Base-by-base conservation (phyloP, 2,888 invertebrate species). In the Cybosia mesomella region DNA sequence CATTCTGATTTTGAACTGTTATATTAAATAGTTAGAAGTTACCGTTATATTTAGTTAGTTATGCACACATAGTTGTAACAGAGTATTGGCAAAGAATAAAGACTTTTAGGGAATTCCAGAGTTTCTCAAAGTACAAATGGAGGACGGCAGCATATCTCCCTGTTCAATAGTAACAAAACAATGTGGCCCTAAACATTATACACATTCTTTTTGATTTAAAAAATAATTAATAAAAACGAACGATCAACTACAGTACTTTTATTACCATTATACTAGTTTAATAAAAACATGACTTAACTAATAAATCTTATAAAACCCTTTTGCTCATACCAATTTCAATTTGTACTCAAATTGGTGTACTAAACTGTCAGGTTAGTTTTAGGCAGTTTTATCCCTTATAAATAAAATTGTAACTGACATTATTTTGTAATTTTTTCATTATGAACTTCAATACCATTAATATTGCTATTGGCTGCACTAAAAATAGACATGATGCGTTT, bases 261-360 rank as follows among this genome's bases (percentile, higher is more conserved):
- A 77, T 76, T 74, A 81, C 67, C 58, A 71, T 70, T 75, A 77
- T 58, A 79, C 76, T 81, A 81, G 59, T 70, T 72, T 72, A 77
- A 61, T 79, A 71, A 77, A 77, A 70, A 28, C 76, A 70, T 72
- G 67, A 68, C 74, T 71, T 75, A 80, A 73, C 75, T 80, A 77
- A 80, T 76, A 53, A 13, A 62, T 76, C 70, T 75, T 77, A 71
- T 71, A 59, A 53, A 70, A 76, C 70, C 73, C 67, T 75, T 67
- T 66, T 75, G 77, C 71, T 71, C 75, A 68, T 69, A 71, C 67
- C 67, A 80, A 77, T 80, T 81, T 73, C 70, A 80, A 85, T 86
- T 89, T 89, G 89, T 89, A 89, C 89, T 89, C 89, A 86, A 75
- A 70, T 77, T 75, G 73, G 84, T 88, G 88, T 89, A 89, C 89